phyloP scores from a whole-genome alignment of 2,888 invertebrate species.

The Plusia festucae region DNA sequence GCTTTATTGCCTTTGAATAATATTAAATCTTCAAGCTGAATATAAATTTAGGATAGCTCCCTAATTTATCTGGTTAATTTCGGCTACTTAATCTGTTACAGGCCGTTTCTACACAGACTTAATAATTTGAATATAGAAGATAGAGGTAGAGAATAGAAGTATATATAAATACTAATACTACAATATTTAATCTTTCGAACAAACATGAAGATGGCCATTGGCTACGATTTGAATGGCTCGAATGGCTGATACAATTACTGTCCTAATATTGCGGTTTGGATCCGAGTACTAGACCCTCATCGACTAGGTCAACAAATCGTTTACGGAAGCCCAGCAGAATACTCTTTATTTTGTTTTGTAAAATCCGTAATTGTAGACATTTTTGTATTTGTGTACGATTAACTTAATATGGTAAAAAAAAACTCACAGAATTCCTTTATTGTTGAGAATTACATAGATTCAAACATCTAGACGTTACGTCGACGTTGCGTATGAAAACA shows the following conservation, averaged over 20 bases:
- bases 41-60: conserved; percentile 43
- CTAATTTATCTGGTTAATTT: conserved; percentile 43
- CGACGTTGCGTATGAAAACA: conserved; percentile 15
- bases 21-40: conserved; percentile 48
- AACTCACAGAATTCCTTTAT: background rate
- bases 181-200: conserved; percentile 36
- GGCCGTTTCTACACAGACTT: no score
- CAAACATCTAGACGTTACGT: conserved; percentile 43
- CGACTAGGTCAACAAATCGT: conserved; percentile 56
- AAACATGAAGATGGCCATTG: conserved; percentile 31
- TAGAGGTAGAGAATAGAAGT: no score
- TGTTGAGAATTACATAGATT: conserved; percentile 49
- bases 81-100: conserved; percentile 25
- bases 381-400: background rate
- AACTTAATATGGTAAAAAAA: no score
- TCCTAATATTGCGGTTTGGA: conserved; percentile 60
- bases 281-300: conserved; percentile 49
- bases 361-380: background rate
- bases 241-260: conserved; percentile 37
- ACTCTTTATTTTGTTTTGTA: background rate
- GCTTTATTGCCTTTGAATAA: conserved; percentile 70
- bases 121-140: no score
- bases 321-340: conserved; percentile 59
- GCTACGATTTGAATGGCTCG: conserved; percentile 41
- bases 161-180: no score